Base-by-base conservation (phyloP, 2,888 invertebrate genomes). In the Lamproptera curius region DNA sequence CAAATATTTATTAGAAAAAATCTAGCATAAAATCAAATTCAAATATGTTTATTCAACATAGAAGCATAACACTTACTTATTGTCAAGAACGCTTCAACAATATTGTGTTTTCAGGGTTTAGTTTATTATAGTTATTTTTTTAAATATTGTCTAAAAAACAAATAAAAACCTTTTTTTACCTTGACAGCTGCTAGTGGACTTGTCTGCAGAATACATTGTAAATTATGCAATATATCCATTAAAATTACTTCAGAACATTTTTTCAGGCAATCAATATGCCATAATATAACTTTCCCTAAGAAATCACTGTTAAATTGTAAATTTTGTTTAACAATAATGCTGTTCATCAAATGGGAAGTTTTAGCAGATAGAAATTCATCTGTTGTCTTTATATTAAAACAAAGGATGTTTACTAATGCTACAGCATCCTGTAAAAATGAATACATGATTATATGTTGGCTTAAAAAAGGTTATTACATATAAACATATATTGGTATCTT, bases 281-380 rank as follows among this genome's bases (percentile, higher is more conserved):
- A 89, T 5, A 67, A 65, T 11, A 88, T 60, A 0, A 80, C 73
- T 63, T 73, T 77, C 40, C 58, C 62, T 2, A 88, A 57, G 31
- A 68, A 70, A 33, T 75, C 73, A 26, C 57, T 46, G 10, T 67
- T 65, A 55, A 88, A 71, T 51, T 74, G 70, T 15, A 91, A 64
- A 60, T 87, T 89, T 65, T 91, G 91, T 63, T 85, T 86, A 9
- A 79, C 86, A 31, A 91, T 54, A 13, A 92, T 71, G 55, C 85
- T 89, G 47, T 80, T 83, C 17, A 92, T 74, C 46, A 92, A 71
- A 61, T 89, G 88, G 56, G 91, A 90, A 51, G 89, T 82, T 76
- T 91, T 91, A 16, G 89, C 83, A 4, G 89, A 84, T 41, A 91
- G 65, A 46, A 83, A 77, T 42, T 85, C 83, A 65, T 92, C 91